A percentile compares a stretch with the other conserved stretches of the same genome.
Evolutionary conservation across 2,797 vertebrate species (phyloP).

Genomic region (Argentina silus): DNA sequence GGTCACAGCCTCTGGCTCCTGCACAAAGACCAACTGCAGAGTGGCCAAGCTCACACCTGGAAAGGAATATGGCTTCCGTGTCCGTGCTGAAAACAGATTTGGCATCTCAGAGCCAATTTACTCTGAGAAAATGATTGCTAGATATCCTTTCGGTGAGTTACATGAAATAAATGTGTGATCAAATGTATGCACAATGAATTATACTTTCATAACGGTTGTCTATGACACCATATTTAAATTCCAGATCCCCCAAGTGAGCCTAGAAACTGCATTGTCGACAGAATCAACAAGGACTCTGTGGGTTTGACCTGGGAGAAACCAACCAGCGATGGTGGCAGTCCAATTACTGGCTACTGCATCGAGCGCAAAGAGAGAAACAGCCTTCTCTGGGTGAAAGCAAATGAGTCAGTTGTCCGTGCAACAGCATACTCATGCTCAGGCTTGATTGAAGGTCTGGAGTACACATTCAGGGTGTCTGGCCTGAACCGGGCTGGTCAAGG

Average conservation of each 20-base stretch:
- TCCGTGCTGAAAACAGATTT: constrained; percentile 96
- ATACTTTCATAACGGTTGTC: neutral
- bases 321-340: constrained; percentile 91
- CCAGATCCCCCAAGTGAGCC: constrained; percentile 95
- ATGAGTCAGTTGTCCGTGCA: constrained; percentile 87
- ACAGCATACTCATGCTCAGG: constrained; percentile 92
- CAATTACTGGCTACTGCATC: constrained; percentile 90
- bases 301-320: constrained; percentile 94
- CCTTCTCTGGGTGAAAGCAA: constrained; percentile 93
- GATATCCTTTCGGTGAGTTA: constrained; percentile 90
- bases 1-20: constrained; percentile 87
- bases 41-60: constrained; percentile 89
- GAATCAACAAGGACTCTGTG: constrained; percentile 92
- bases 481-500: constrained; percentile 93
- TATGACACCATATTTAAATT: constrained; percentile 14
- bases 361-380: constrained; percentile 99
- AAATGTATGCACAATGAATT: neutral
- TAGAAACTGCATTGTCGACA: constrained; percentile 88
- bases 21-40: constrained; percentile 94
- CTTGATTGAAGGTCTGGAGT: constrained; percentile 94
- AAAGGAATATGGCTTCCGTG: constrained; percentile 93
- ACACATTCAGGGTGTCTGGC: constrained; percentile 95
- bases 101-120: constrained; percentile 92
- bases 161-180: neutral
- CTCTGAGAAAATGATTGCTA: constrained; percentile 89